Conservation (phyloP, 2,888 invertebrate genomes). For the Drosophila ezoana region DNA sequence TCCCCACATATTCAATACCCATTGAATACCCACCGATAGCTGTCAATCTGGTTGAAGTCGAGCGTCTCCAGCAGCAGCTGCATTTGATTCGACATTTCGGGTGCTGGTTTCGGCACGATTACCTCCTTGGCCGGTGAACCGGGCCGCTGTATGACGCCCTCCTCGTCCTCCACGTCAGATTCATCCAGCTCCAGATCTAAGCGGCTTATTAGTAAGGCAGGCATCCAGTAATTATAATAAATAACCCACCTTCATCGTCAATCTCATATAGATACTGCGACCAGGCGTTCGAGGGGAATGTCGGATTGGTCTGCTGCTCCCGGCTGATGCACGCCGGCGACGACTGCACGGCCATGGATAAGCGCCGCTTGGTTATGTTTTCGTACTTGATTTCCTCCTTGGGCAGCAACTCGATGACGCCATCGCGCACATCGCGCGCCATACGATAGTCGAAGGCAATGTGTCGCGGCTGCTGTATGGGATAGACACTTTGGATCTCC, state of each 20-base stretch:
- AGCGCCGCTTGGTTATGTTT: constrained; percentile 86
- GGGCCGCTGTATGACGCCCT: constrained; percentile 46
- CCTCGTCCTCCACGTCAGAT: constrained; percentile 73
- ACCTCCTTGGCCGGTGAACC: constrained; percentile 39
- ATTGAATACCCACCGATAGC: constrained; percentile 80
- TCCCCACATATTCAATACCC: too few species aligned
- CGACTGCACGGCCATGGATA: constrained; percentile 87
- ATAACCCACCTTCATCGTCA: constrained; percentile 73
- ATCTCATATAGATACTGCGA: constrained; percentile 88
- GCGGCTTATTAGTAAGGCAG: not conserved
- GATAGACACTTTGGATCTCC: constrained; percentile 89
- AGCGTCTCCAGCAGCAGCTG: constrained; percentile 80
- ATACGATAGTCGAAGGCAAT: constrained; percentile 86
- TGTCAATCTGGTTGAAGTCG: constrained; percentile 85
- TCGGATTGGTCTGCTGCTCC: constrained; percentile 89
- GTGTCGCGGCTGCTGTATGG: constrained; percentile 85
- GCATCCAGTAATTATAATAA: not conserved
- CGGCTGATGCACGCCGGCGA: constrained; percentile 85
- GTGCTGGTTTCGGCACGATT: constrained; percentile 56
- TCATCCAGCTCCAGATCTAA: constrained; percentile 72
- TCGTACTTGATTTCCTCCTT: constrained; percentile 86
- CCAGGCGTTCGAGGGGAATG: constrained; percentile 89
- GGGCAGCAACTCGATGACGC: constrained; percentile 88
- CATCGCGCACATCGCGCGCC: constrained; percentile 88
- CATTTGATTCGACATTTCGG: constrained; percentile 81